A percentile compares a stretch with the other conserved stretches of the same genome.
phyloP scores from a whole-genome alignment of 1,140 invertebrate species.

The Pogonus chalceus region DNA sequence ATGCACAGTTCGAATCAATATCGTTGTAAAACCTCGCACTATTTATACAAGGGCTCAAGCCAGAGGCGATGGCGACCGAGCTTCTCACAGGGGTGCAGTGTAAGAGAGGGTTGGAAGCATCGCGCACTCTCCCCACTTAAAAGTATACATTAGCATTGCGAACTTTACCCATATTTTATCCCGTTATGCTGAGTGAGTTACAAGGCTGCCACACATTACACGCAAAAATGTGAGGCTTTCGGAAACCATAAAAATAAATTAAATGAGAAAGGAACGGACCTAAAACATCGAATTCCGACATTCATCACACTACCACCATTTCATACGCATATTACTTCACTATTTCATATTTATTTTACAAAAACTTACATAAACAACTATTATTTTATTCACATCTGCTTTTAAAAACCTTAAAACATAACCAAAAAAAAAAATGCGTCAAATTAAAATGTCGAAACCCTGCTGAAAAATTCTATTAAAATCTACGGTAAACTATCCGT shows the following conservation, averaged over 20 bases:
- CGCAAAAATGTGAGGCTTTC: neutral
- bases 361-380: too few relatives aligned
- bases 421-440: too few relatives aligned
- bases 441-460: too few relatives aligned
- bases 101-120: neutral
- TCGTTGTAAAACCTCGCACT: slow-evolving; percentile 4
- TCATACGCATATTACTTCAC: neutral
- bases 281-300: neutral
- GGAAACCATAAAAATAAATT: neutral
- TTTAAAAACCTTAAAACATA: too few relatives aligned
- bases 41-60: slow-evolving; percentile 7
- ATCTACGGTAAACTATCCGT: too few relatives aligned
- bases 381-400: too few relatives aligned
- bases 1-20: slow-evolving; percentile 1
- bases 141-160: slow-evolving; percentile 7
- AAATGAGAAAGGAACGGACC: neutral
- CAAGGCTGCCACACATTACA: neutral
- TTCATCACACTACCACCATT: neutral
- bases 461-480: too few relatives aligned
- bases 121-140: neutral
- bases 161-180: slow-evolving; percentile 5
- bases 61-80: neutral
- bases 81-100: too few relatives aligned
- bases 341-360: too few relatives aligned
- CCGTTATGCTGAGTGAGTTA: slow-evolving; percentile 3